phyloP scores from a whole-genome alignment of 2,888 invertebrate genomes.

The Camponotus fellah region DNA sequence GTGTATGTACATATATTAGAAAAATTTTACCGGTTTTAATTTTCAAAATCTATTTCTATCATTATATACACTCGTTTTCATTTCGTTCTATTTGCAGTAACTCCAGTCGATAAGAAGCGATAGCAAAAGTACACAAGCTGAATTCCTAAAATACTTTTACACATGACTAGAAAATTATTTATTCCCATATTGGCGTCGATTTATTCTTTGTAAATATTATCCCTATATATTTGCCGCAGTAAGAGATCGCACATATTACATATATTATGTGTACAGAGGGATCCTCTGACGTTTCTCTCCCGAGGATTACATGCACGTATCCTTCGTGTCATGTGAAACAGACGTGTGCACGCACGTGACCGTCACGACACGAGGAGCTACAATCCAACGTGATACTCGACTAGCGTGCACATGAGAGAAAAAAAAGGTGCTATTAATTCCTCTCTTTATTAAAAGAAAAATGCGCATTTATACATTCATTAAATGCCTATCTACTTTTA shows the following conservation, averaged over 20 bases:
- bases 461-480: no score
- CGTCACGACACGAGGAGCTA: neutral
- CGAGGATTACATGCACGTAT: neutral
- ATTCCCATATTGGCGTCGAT: slow-evolving; percentile 74
- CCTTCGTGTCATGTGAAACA: neutral
- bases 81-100: slow-evolving; percentile 45
- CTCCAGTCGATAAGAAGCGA: slow-evolving; percentile 61
- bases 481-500: no score
- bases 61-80: slow-evolving; percentile 56
- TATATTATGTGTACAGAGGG: neutral
- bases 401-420: slow-evolving; percentile 56
- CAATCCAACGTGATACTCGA: slow-evolving; percentile 64
- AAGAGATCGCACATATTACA: neutral
- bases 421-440: no score
- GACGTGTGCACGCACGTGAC: slow-evolving; percentile 38
- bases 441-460: no score
- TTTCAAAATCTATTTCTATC: neutral
- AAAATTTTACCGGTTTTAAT: neutral
- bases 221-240: slow-evolving; percentile 30
- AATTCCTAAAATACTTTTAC: slow-evolving; percentile 84
- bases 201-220: slow-evolving; percentile 72
- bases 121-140: slow-evolving; percentile 79
- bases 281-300: neutral
- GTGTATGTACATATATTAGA: no score
- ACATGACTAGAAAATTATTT: slow-evolving; percentile 84